phyloP scores from a whole-genome alignment of 92 coral and sea anemone genomes.

The Plumapathes pennacea region DNA sequence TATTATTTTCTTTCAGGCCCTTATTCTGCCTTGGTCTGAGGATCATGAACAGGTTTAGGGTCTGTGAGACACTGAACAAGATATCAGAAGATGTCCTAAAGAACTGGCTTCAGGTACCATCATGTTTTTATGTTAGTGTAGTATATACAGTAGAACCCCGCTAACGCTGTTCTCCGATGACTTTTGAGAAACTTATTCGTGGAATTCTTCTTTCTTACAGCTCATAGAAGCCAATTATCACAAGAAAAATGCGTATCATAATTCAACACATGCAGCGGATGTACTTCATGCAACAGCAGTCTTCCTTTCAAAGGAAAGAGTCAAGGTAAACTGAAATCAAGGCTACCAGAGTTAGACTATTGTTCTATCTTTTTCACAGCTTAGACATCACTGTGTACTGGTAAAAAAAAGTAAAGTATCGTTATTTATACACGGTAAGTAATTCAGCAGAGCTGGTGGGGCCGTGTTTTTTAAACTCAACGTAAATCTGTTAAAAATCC shows the following conservation, averaged over 20 bases:
- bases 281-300: conserved; percentile 98
- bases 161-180: neutral
- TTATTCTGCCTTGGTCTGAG: conserved; percentile 91
- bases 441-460: too few species aligned
- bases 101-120: conserved; percentile 97
- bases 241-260: conserved; percentile 89
- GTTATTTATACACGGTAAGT: too few species aligned
- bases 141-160: too few species aligned
- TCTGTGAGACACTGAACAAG: conserved; percentile 85
- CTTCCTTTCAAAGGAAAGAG: conserved; percentile 91
- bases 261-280: conserved; percentile 99
- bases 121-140: conserved; percentile 7
- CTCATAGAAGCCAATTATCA: conserved; percentile 96
- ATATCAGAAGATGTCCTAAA: conserved; percentile 84
- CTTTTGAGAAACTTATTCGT: neutral
- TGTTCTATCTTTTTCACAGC: too few species aligned
- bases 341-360: too few species aligned
- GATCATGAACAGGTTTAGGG: conserved; percentile 88
- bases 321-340: conserved; percentile 92
- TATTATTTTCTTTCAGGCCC: conserved; percentile 70
- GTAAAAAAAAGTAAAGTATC: too few species aligned
- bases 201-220: conserved; percentile 28
- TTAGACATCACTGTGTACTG: too few species aligned
- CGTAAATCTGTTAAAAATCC: too few species aligned
- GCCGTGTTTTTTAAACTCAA: too few species aligned